Evolutionary conservation across 2,797 vertebrate genomes (phyloP).

Genomic region (Chromis chromis): DNA sequence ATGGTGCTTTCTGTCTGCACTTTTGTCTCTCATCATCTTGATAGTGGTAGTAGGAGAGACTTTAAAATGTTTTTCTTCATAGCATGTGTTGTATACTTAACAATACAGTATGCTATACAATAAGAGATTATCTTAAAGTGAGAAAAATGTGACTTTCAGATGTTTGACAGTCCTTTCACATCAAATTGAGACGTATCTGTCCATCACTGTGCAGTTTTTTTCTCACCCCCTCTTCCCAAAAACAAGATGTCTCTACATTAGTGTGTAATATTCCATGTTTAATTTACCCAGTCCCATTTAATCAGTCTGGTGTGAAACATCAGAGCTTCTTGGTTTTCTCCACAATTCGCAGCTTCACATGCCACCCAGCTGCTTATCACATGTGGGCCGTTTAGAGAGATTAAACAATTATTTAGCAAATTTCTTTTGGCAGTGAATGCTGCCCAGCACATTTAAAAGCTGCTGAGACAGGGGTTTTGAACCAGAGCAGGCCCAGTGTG

Average conservation of each 20-base stretch:
- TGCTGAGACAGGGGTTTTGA: constrained; percentile 51
- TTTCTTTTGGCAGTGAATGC: constrained; percentile 38
- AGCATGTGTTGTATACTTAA: neutral
- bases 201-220: neutral
- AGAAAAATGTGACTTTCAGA: neutral
- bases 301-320: constrained; percentile 35
- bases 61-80: no score
- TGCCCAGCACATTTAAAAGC: constrained; percentile 3
- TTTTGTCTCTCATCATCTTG: neutral
- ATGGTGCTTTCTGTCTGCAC: neutral
- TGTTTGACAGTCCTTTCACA: neutral
- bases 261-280: neutral
- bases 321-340: constrained; percentile 14
- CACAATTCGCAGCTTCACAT: constrained; percentile 23
- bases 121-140: neutral
- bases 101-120: neutral
- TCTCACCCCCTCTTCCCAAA: no score
- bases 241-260: no score
- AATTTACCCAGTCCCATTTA: neutral
- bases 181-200: neutral
- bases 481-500: constrained; percentile 22
- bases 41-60: neutral
- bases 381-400: constrained; percentile 43
- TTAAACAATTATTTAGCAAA: constrained; percentile 52
- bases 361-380: constrained; percentile 50